phyloP scores from a whole-genome alignment of 2,113 vertebrate genomes.

The Otis tarda region DNA sequence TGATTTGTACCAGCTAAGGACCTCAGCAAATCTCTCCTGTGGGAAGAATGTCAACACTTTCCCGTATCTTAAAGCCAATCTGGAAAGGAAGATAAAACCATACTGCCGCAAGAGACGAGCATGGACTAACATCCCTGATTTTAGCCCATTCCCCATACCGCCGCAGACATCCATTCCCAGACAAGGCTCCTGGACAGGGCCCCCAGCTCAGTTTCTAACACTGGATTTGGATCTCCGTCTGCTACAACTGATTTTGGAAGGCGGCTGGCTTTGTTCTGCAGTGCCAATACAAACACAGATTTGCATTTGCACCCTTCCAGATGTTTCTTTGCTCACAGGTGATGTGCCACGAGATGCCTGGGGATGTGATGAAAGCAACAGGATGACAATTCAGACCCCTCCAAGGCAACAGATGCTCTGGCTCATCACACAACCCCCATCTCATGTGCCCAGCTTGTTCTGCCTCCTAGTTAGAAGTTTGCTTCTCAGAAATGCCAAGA shows the following conservation, averaged over 20 bases:
- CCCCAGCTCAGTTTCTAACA: background rate
- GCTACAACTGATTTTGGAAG: background rate
- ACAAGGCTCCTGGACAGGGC: background rate
- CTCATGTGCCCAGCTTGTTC: background rate
- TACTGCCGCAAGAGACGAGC: background rate
- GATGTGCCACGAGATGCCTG: background rate
- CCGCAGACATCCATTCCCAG: background rate
- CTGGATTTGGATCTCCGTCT: background rate
- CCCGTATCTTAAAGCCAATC: background rate
- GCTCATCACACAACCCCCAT: background rate
- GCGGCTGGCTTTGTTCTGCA: background rate
- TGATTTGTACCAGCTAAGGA: constrained; percentile 53
- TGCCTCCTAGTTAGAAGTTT: background rate
- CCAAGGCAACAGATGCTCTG: background rate
- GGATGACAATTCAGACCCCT: background rate
- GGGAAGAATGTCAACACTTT: constrained; percentile 9
- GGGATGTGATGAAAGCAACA: background rate
- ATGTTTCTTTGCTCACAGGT: background rate
- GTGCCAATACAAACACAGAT: background rate
- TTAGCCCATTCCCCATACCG: background rate
- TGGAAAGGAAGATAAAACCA: constrained; percentile 36
- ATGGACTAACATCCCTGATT: background rate
- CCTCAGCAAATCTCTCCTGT: constrained; percentile 47
- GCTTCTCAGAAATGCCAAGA: background rate
- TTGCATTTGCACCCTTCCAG: background rate